Conservation (phyloP, 2,113 vertebrate species). For the Desmodus rotundus region DNA sequence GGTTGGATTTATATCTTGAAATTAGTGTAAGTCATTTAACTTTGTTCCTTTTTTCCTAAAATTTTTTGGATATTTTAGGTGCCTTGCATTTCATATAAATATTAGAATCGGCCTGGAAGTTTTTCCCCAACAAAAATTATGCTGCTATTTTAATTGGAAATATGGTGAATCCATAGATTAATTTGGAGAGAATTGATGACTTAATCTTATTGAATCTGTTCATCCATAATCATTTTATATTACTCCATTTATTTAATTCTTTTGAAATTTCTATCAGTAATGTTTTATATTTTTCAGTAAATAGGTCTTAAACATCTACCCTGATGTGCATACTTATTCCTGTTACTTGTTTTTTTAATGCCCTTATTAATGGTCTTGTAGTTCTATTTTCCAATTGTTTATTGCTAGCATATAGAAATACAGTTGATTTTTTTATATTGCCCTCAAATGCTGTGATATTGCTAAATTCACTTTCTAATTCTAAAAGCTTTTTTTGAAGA, state of each 20-base stretch:
- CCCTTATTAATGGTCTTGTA: neutral
- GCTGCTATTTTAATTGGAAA: neutral
- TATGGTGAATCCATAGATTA: neutral
- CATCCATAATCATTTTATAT: neutral
- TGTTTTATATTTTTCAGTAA: neutral
- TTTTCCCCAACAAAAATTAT: neutral
- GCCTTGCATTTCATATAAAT: neutral
- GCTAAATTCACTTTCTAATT: neutral
- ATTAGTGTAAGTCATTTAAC: neutral
- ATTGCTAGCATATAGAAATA: neutral
- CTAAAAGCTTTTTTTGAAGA: neutral
- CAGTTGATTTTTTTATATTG: neutral
- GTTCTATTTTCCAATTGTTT: constrained; percentile 7
- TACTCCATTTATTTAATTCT: neutral
- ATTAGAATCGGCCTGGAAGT: neutral
- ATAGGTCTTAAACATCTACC: neutral
- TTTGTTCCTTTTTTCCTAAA: neutral
- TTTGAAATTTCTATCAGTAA: neutral
- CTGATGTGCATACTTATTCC: neutral
- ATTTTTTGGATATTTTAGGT: neutral
- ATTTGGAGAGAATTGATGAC: neutral
- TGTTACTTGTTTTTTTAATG: neutral
- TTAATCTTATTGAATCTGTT: neutral
- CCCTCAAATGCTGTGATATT: neutral
- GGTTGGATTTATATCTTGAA: neutral